A percentile compares a stretch with the other conserved stretches of the same genome.
Conservation (phyloP, 1,140 invertebrate genomes). For the Bathynomus jamesi region DNA sequence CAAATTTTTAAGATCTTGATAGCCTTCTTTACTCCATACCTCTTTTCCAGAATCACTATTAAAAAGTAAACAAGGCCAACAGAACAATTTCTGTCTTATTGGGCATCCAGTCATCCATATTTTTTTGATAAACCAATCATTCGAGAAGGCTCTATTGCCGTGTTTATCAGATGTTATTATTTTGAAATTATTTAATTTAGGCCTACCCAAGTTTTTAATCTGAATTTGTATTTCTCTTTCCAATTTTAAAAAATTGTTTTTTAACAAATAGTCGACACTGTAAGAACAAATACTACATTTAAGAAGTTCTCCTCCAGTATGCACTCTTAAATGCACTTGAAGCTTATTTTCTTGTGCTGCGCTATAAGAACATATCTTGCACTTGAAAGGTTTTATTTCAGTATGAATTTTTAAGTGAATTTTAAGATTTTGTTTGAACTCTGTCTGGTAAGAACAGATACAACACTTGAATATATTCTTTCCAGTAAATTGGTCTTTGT, state of each 20-base stretch:
- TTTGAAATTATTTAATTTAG: background rate
- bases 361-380: no score
- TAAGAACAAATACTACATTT: no score
- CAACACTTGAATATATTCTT: no score
- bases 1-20: background rate
- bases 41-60: background rate
- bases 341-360: no score
- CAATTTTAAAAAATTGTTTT: background rate
- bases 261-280: background rate
- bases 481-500: no score
- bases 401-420: no score
- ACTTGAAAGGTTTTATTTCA: no score
- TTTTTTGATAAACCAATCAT: background rate
- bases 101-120: background rate
- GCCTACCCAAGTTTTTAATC: background rate
- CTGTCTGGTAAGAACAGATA: no score
- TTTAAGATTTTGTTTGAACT: no score
- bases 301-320: no score
- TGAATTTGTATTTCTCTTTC: background rate
- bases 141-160: background rate
- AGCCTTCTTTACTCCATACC: background rate
- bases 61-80: background rate
- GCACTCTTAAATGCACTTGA: no score
- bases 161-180: background rate
- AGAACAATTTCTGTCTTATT: background rate